Percentiles rank a stretch among this genome's conserved stretches.
Conservation (phyloP, 1,140 invertebrate genomes). For the Drosophila malerkotliana region DNA sequence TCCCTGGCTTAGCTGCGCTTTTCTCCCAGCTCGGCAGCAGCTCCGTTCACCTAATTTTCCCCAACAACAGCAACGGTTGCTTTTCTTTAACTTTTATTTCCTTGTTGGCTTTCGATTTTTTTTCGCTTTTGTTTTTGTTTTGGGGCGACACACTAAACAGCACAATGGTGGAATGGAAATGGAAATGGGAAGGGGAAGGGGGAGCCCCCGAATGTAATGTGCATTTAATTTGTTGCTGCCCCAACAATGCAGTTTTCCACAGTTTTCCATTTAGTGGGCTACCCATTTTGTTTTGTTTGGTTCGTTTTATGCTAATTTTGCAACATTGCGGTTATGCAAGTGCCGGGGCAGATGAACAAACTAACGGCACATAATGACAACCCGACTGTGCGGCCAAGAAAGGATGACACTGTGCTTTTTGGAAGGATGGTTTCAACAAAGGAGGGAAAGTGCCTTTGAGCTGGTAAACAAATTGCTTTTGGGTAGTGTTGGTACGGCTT, state of each 20-base stretch:
- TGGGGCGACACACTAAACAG: slow-evolving; percentile 51
- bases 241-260: slow-evolving; percentile 31
- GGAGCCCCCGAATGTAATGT: slow-evolving; percentile 60
- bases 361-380: slow-evolving; percentile 20
- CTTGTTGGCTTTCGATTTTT: slow-evolving; percentile 49
- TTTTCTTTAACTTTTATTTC: slow-evolving; percentile 65
- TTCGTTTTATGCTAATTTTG: slow-evolving; percentile 45
- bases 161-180: slow-evolving; percentile 24
- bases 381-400: slow-evolving; percentile 1
- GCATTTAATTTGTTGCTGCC: slow-evolving; percentile 65
- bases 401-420: slow-evolving; percentile 26
- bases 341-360: not conserved
- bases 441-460: slow-evolving; percentile 4
- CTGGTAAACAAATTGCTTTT: too few species aligned
- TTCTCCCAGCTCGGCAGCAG: slow-evolving; percentile 31
- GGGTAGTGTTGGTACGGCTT: too few species aligned
- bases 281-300: slow-evolving; percentile 5
- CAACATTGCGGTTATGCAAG: slow-evolving; percentile 35
- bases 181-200: slow-evolving; percentile 21
- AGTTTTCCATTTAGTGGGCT: slow-evolving; percentile 11
- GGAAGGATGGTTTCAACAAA: slow-evolving; percentile 11
- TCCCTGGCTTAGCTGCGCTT: slow-evolving; percentile 25
- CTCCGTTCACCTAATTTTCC: slow-evolving; percentile 74
- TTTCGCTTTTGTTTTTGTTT: slow-evolving; percentile 4
- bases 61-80: slow-evolving; percentile 11